Base-by-base conservation (phyloP, 1,140 invertebrate genomes). In the Sycobia sp. region DNA sequence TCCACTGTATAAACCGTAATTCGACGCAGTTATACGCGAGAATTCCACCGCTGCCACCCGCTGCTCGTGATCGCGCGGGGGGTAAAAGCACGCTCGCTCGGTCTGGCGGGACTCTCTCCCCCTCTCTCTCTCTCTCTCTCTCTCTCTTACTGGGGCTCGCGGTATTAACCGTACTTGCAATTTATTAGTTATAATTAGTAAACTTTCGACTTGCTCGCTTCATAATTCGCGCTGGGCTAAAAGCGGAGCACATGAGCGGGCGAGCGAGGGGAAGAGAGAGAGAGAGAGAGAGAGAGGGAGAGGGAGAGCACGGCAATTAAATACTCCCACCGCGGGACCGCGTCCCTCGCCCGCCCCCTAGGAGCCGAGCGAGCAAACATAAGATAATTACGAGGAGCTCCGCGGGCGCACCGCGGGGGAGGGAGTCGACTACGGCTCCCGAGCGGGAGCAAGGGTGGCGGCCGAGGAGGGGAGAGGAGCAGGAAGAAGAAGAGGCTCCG, bases 151-250 rank as follows among this genome's bases (percentile, higher is more conserved):
- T n/a, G n/a, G n/a, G n/a, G n/a, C n/a, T n/a, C 7, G 18, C 14
- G 34, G 25, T 25, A 62, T 62, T 53, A 62, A 43, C 59, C 59
- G 29, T 20, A 14, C 34, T 51, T 23, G 46, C 62, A 57, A 57
- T 57, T 57, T 63, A 63, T 57, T 57, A 63, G 62, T 63, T 63
- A 63, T 63, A 63, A 63, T 63, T 63, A 63, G 62, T 57, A 63
- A 63, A 63, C 62, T 63, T 63, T 29, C 39, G 22, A 39, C 50
- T 36, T 27, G 51, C 43, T 38, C 29, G 51, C 23, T 56, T 56
- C 32, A 56, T 49, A 47, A 62, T 62, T 47, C 51, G n/a, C n/a
- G n/a, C 27, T 13, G 5, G 4, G 20, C 25, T 20, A 47, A 22
- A 25, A 5, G 3, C 14, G 7, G 36, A 4, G 14, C 14, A n/a